Evolutionary conservation across 2,113 vertebrate species (phyloP).

Genomic region (Atherinomorus stipes): DNA sequence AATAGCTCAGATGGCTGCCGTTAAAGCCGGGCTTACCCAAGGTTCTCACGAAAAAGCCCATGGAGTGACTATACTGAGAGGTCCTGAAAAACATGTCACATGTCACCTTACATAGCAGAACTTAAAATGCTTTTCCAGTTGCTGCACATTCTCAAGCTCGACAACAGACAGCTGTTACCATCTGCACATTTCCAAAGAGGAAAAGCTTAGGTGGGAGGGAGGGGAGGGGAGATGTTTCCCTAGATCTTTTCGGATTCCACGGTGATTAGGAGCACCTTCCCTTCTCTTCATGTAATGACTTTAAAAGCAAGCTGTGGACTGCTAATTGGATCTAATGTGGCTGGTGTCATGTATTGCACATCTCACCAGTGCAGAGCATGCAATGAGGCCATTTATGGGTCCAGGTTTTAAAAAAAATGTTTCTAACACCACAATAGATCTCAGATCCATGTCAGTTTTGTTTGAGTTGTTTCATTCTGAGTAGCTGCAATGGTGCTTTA

Average conservation of each 20-base stretch:
- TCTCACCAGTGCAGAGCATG: conserved; percentile 35
- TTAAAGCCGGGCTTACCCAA: background rate
- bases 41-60: background rate
- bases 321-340: conserved; percentile 73
- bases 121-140: conserved; percentile 67
- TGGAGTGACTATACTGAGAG: background rate
- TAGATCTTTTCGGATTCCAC: conserved; percentile 61
- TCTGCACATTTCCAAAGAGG: conserved; percentile 69
- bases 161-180: conserved; percentile 81
- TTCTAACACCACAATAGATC: background rate
- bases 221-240: conserved; percentile 39
- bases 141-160: conserved; percentile 77
- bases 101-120: conserved; percentile 58
- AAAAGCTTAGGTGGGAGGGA: conserved; percentile 12
- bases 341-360: conserved; percentile 58
- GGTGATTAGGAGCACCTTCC: conserved; percentile 66
- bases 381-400: conserved; percentile 38
- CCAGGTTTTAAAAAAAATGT: background rate
- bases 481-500: background rate
- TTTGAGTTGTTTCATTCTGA: background rate
- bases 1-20: background rate
- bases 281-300: conserved; percentile 54
- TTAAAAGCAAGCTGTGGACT: conserved; percentile 63
- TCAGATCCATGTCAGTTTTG: background rate
- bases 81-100: conserved; percentile 19